Evolutionary conservation across 1,140 invertebrate species (phyloP).

Genomic region (Helicoverpa zea): DNA sequence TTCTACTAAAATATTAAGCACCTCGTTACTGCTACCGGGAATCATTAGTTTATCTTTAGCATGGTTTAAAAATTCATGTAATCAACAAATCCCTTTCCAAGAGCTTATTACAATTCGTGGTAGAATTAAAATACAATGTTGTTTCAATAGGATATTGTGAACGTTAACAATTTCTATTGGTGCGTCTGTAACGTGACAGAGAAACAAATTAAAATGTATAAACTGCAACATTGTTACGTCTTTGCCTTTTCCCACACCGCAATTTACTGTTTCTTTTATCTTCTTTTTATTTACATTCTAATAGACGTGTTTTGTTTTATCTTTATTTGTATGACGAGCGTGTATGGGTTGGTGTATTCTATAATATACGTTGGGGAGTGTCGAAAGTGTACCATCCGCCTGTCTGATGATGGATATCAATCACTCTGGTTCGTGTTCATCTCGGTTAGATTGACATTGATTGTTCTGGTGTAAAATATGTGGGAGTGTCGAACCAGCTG

Average conservation of each 20-base stretch:
- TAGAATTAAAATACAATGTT: slow-evolving; percentile 13
- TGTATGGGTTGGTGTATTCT: no score
- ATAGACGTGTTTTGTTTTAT: background rate
- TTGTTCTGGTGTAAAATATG: slow-evolving; percentile 22
- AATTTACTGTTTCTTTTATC: background rate
- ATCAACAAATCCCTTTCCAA: background rate
- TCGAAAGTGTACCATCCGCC: slow-evolving; percentile 23
- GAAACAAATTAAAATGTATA: background rate
- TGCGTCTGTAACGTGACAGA: background rate
- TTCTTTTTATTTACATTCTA: no score
- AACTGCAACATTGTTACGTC: background rate
- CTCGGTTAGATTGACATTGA: slow-evolving; percentile 34
- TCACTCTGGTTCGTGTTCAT: slow-evolving; percentile 22
- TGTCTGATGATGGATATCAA: slow-evolving; percentile 34
- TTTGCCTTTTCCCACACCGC: background rate
- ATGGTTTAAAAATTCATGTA: background rate
- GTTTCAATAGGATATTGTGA: background rate
- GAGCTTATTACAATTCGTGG: background rate
- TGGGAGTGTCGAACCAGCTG: background rate
- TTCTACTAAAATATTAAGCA: slow-evolving; percentile 6
- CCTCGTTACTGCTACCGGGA: background rate
- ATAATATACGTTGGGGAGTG: background rate
- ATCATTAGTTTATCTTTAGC: background rate
- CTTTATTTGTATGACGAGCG: background rate
- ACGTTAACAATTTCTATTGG: background rate